phyloP scores from a whole-genome alignment of 2,797 vertebrate genomes.

The Champsocephalus esox region DNA sequence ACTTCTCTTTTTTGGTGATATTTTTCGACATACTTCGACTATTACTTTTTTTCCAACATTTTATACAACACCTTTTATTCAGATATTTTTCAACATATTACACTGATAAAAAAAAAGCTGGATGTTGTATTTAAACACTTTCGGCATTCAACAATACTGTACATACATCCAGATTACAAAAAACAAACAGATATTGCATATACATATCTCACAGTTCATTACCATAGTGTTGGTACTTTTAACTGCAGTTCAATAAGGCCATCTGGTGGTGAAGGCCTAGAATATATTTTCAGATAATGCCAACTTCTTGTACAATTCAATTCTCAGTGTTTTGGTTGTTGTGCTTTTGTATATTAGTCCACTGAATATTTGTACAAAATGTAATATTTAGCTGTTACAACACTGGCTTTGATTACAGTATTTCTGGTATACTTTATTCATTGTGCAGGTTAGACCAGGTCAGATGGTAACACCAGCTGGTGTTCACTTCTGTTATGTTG shows the following conservation, averaged over 20 bases:
- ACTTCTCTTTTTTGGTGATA: no score
- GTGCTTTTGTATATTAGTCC: background rate
- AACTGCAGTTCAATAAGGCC: conserved; percentile 46
- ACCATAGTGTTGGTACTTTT: background rate
- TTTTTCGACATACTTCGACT: no score
- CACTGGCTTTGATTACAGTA: background rate
- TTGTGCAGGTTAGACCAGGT: background rate
- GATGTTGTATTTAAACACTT: no score
- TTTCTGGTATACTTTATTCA: background rate
- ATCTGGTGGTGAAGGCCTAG: conserved; percentile 61
- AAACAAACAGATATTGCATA: no score
- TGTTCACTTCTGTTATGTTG: conserved; percentile 51
- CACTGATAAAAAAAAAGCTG: no score
- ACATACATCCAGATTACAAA: no score
- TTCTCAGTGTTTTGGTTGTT: background rate
- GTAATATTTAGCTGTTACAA: background rate
- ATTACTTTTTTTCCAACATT: no score
- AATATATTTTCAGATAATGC: background rate
- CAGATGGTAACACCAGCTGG: background rate
- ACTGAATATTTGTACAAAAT: background rate
- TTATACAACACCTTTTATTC: no score
- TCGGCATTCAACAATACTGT: no score
- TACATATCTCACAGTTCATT: background rate
- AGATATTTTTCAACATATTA: no score
- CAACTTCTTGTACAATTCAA: background rate